Evolutionary conservation across 2,113 vertebrate genomes (phyloP).

Genomic region (Condylura cristata): DNA sequence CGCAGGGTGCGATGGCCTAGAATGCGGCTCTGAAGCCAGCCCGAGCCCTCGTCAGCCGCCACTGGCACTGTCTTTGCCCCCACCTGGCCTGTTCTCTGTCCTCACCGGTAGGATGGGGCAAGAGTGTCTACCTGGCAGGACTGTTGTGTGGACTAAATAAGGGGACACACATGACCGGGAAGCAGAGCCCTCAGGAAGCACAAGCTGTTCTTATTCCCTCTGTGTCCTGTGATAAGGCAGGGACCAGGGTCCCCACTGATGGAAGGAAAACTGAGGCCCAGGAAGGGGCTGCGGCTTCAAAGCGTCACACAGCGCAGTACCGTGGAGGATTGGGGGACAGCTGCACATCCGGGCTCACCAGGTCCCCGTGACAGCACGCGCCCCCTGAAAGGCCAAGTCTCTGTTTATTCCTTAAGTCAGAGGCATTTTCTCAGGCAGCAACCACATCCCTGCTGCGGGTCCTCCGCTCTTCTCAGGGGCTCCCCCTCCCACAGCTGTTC

Average conservation of each 20-base stretch:
- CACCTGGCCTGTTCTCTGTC: background rate
- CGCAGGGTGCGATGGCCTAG: rapidly evolving
- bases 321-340: background rate
- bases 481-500: too few species aligned
- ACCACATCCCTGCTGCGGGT: background rate
- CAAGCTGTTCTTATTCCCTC: background rate
- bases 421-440: background rate
- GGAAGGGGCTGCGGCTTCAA: background rate
- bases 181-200: background rate
- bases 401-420: background rate
- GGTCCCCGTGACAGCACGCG: too few species aligned
- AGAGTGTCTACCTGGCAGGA: background rate
- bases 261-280: background rate
- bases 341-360: too few species aligned
- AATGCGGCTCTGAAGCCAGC: background rate
- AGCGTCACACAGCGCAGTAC: background rate
- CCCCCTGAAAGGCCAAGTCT: background rate
- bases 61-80: background rate
- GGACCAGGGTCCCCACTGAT: too few species aligned
- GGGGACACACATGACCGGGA: background rate
- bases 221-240: background rate
- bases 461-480: background rate
- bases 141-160: background rate
- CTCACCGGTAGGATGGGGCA: background rate
- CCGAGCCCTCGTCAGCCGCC: background rate